A percentile compares a stretch with the other conserved stretches of the same genome.
phyloP scores from a whole-genome alignment of 2,888 invertebrate species.

The Hyppa rectilinea region DNA sequence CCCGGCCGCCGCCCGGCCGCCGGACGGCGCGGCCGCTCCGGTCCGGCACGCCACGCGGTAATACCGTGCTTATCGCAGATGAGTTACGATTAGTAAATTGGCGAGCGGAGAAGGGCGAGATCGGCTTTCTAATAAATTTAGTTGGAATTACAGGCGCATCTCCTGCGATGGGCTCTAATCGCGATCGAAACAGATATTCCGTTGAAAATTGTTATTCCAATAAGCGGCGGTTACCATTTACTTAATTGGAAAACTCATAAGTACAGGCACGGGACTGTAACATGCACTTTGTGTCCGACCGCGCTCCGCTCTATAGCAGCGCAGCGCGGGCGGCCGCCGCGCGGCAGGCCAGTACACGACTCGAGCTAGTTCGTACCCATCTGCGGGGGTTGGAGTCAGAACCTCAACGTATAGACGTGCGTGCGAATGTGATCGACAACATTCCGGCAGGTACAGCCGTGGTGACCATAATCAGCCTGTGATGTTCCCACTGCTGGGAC shows the following conservation, averaged over 20 bases:
- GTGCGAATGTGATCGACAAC: background rate
- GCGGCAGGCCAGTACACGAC: constrained; percentile 15
- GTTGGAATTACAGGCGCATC: constrained; percentile 75
- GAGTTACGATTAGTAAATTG: constrained; percentile 88
- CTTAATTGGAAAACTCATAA: constrained; percentile 67
- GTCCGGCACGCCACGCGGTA: constrained; percentile 66
- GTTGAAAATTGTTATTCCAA: constrained; percentile 68
- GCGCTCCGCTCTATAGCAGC: constrained; percentile 18
- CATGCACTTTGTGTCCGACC: constrained; percentile 38
- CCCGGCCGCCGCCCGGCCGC: constrained; percentile 32
- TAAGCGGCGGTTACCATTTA: constrained; percentile 65
- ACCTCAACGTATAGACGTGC: no score
- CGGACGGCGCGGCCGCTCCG: constrained; percentile 28
- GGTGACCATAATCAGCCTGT: no score
- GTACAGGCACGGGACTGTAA: constrained; percentile 50
- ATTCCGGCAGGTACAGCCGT: no score
- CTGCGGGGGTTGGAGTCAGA: background rate
- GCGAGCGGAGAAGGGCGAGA: constrained; percentile 83
- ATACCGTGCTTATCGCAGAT: constrained; percentile 82
- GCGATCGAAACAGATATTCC: constrained; percentile 66
- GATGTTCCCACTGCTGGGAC: no score
- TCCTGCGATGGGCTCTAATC: constrained; percentile 63
- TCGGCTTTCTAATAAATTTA: constrained; percentile 85
- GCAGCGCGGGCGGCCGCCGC: constrained; percentile 24
- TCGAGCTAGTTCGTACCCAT: constrained; percentile 5